Base-by-base conservation (phyloP, 1,140 invertebrate genomes). In the Phymorhynchus buccinoides region DNA sequence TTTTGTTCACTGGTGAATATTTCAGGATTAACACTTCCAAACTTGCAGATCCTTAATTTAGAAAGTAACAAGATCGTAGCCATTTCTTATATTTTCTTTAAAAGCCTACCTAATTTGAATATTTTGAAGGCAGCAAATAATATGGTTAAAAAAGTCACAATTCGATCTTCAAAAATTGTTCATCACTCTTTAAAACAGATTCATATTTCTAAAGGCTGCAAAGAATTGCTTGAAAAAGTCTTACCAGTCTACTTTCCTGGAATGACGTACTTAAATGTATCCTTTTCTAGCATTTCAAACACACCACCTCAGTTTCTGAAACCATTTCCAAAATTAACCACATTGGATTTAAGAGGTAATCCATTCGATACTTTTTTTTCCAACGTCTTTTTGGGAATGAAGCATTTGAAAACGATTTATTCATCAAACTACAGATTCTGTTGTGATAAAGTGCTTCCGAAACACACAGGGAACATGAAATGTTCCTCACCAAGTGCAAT, bases 41-140 rank as follows among this genome's bases (percentile, higher is more conserved):
- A 62, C 27, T 62, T 82, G 42, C 77, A 80, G 42, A 41, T 39
- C 30, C 44, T 86, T 37, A 56, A 83, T 35, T 32, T 86, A n/a
- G 42, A 48, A 39, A 6, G 48, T n/a, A 84, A 66, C n/a, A 6
- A 66, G 9, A 73, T 86, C n/a, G 14, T 14, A 27, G 37, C 27
- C 1, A 84, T 86, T 30, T 27, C 41, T 4, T 18, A 78, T 12
- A 62, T 80, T 32, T 44, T 71, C 3, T 81, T 86, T 44, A 14
- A 2, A n/a, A 12, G 27, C 9, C 35, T 86, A 0, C 35, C 52
- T 9, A 77, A n/a, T 37, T 41, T 77, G 32, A 77, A 77, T 22
- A 42, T 39, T 0, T 0, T 77, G 7, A 18, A 77, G 30, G 32
- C 16, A n/a, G 73, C 41, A 77, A 77, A 3, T 35, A 37, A 39